Percentiles rank a stretch among this genome's conserved stretches.
phyloP scores from a whole-genome alignment of 2,888 invertebrate species.

The Eilema sororculum region DNA sequence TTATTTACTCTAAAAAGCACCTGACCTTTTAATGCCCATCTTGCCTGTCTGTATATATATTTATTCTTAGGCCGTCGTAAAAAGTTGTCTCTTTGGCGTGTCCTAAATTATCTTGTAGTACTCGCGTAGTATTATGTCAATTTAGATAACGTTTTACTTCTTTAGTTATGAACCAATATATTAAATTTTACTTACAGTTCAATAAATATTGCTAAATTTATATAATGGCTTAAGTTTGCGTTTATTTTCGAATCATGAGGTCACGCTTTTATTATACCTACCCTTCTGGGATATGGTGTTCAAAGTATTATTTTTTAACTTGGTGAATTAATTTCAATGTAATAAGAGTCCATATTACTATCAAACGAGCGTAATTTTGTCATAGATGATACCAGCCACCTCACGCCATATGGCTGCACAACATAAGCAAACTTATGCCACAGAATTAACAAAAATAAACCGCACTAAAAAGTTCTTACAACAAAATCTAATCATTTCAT shows the following conservation, averaged over 20 bases:
- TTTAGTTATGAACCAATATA: neutral
- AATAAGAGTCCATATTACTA: too few relatives aligned
- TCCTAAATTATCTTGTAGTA: neutral
- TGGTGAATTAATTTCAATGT: too few relatives aligned
- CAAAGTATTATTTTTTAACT: too few relatives aligned
- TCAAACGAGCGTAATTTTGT: too few relatives aligned
- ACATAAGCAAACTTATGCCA: too few relatives aligned
- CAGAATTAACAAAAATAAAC: neutral
- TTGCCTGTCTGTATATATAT: slow-evolving; percentile 15
- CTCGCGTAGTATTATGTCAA: neutral
- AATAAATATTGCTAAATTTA: too few relatives aligned
- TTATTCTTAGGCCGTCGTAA: slow-evolving; percentile 23
- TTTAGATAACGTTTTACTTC: neutral
- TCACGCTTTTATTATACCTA: too few relatives aligned
- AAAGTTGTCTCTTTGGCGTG: slow-evolving; percentile 25
- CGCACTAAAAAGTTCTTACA: neutral
- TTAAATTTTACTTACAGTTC: neutral
- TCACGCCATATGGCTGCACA: too few relatives aligned
- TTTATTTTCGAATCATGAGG: too few relatives aligned
- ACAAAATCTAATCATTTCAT: neutral
- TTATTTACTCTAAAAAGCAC: slow-evolving; percentile 47
- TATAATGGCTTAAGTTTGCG: too few relatives aligned
- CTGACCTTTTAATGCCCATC: slow-evolving; percentile 44
- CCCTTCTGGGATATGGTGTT: too few relatives aligned
- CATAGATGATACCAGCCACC: too few relatives aligned